These are phyloP conservation scores for Hyles euphorbiae DNA, from an alignment of 1,140 invertebrate species.

Conservation along the genomic window DNA sequence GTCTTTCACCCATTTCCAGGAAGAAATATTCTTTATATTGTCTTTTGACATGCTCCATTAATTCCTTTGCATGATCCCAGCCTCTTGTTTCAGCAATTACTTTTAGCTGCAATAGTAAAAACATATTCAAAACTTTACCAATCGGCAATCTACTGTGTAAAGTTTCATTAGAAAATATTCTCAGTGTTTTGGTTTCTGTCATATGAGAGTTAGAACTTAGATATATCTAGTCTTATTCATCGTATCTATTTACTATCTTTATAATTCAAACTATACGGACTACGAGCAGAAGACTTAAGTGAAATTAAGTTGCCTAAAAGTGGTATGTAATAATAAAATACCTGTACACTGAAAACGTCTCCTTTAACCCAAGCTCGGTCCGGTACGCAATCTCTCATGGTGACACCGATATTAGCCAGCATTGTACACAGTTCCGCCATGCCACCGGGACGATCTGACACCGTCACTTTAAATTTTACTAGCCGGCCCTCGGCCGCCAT, in stretches of 20 bases:
- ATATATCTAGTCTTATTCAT: too few relatives aligned
- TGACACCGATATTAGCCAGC: slow-evolving; percentile 86
- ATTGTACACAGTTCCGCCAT: slow-evolving; percentile 89
- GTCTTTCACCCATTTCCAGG: slow-evolving; percentile 37
- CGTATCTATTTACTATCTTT: too few relatives aligned
- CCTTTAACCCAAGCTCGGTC: slow-evolving; percentile 93
- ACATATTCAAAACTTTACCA: too few relatives aligned
- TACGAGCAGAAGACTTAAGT: too few relatives aligned
- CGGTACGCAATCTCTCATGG: slow-evolving; percentile 94
- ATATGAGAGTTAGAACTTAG: too few relatives aligned
- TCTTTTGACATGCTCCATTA: slow-evolving; percentile 70
- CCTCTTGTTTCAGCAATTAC: slow-evolving; percentile 91
- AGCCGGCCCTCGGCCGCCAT: slow-evolving; percentile 92
- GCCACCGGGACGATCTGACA: slow-evolving; percentile 90
- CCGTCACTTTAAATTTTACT: slow-evolving; percentile 87
- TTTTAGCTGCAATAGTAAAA: slow-evolving; percentile 77
- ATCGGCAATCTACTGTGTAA: too few relatives aligned
- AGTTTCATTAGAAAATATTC: too few relatives aligned
- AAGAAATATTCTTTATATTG: slow-evolving; percentile 58
- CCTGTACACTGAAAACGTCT: slow-evolving; percentile 89
- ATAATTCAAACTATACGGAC: too few relatives aligned
- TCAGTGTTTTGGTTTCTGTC: too few relatives aligned
- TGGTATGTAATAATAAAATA: slow-evolving; percentile 28
- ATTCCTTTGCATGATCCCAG: slow-evolving; percentile 82
- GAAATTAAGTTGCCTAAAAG: too few relatives aligned